Percentiles rank a stretch among this genome's conserved stretches.
These are phyloP conservation scores for Hydrotaea cyrtoneurina DNA, from an alignment of 2,888 invertebrate species.

Conservation along the genomic window DNA sequence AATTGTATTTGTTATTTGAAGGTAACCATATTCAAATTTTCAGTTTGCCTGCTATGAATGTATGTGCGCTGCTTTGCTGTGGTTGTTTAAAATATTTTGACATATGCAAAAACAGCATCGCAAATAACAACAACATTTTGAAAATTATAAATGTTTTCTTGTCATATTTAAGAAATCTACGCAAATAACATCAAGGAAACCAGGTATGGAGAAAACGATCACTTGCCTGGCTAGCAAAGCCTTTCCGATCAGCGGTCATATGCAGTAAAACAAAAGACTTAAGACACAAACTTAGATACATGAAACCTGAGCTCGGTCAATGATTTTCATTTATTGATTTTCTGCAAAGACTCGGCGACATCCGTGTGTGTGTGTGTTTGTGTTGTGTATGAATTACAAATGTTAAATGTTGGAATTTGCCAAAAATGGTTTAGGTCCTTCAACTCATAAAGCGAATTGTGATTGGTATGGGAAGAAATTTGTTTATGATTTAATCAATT, in stretches of 20 bases:
- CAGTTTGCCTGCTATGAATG: conserved; percentile 5
- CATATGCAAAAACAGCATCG: conserved; percentile 61
- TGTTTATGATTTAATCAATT: too few species aligned
- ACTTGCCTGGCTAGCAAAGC: background rate
- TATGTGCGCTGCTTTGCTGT: background rate
- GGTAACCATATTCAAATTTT: conserved; percentile 67
- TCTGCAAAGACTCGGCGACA: background rate
- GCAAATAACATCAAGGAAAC: conserved; percentile 47
- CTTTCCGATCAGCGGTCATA: background rate
- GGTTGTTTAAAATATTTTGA: conserved; percentile 60
- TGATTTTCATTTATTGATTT: conserved; percentile 20
- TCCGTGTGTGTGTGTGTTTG: background rate
- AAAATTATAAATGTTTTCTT: conserved; percentile 67
- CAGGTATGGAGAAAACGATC: background rate
- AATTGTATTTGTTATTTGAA: conserved; percentile 64
- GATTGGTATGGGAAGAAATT: too few species aligned
- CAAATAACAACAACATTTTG: conserved; percentile 35
- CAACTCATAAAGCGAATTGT: background rate
- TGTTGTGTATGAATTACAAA: conserved; percentile 2
- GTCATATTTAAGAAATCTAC: conserved; percentile 68
- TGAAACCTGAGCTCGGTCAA: too few species aligned
- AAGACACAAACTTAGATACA: too few species aligned
- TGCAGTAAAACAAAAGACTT: conserved; percentile 31
- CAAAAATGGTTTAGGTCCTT: background rate
- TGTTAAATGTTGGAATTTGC: background rate